phyloP scores from a whole-genome alignment of 2,888 invertebrate genomes.

The Drosophila neotestacea region DNA sequence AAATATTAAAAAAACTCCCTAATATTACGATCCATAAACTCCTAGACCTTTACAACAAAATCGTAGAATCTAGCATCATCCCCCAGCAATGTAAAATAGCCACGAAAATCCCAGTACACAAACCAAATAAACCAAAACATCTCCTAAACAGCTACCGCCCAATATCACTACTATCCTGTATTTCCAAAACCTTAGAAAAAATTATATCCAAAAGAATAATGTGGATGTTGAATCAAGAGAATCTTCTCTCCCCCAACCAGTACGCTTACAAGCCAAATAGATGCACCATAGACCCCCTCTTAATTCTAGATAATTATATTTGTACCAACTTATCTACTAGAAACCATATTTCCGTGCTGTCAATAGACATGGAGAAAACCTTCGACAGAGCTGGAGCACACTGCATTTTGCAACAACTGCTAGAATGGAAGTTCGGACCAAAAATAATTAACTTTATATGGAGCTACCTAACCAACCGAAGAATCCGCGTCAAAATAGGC shows the following conservation, averaged over 20 bases:
- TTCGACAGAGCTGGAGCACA: constrained; percentile 16
- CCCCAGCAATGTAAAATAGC: constrained; percentile 16
- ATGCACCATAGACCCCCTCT: constrained; percentile 11
- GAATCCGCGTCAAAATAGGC: constrained; percentile 9
- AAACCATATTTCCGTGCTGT: constrained; percentile 16
- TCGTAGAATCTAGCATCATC: not conserved
- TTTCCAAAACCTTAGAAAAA: constrained; percentile 21
- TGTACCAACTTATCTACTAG: constrained; percentile 9
- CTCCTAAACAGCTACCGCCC: constrained; percentile 11
- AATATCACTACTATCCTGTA: constrained; percentile 12
- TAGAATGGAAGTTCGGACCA: constrained; percentile 16
- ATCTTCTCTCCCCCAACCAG: constrained; percentile 8
- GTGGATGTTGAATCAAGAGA: constrained; percentile 18
- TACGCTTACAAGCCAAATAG: constrained; percentile 14
- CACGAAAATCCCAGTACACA: constrained; percentile 16
- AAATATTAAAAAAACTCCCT: constrained; percentile 3
- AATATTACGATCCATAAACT: not conserved
- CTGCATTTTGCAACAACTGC: constrained; percentile 12
- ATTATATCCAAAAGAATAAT: constrained; percentile 22
- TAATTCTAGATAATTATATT: constrained; percentile 16
- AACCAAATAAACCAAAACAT: constrained; percentile 23
- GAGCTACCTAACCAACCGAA: constrained; percentile 2
- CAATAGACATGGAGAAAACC: constrained; percentile 23
- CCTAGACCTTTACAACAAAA: not conserved
- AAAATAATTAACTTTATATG: constrained; percentile 15